Percentiles rank a stretch among this genome's conserved stretches.
phyloP scores from a whole-genome alignment of 2,113 vertebrate genomes.

The Steatornis caripensis region DNA sequence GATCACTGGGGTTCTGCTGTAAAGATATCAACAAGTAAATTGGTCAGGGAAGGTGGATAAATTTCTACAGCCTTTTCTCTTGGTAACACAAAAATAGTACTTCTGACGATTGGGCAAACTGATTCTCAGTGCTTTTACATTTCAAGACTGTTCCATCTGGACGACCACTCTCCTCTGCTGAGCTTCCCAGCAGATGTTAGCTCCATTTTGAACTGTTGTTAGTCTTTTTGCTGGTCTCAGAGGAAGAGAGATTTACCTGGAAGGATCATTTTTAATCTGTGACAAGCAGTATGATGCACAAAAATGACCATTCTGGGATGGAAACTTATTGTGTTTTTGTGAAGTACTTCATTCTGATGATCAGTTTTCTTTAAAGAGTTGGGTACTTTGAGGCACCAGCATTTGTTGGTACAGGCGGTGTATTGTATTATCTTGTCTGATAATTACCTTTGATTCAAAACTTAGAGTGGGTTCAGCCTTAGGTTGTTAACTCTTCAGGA shows the following conservation, averaged over 20 bases:
- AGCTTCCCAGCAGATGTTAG: neutral
- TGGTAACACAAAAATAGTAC: neutral
- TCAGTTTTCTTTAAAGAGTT: neutral
- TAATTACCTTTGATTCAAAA: neutral
- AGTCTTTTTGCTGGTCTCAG: neutral
- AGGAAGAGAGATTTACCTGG: neutral
- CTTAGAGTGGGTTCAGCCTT: neutral
- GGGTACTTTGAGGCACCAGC: neutral
- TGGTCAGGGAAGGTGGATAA: neutral
- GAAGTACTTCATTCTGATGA: neutral
- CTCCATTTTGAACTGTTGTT: neutral
- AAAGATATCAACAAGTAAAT: neutral
- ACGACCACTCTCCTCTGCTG: neutral
- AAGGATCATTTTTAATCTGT: neutral
- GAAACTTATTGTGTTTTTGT: neutral
- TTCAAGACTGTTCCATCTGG: neutral
- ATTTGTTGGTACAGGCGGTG: neutral
- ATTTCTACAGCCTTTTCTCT: neutral
- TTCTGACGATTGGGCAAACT: neutral
- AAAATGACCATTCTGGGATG: neutral
- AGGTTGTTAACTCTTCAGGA: neutral
- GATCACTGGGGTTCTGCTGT: neutral
- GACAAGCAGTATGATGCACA: neutral
- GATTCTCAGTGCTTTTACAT: neutral
- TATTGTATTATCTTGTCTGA: neutral